Base-by-base conservation (phyloP, 92 coral and sea anemone species). In the Paragorgia papillata region DNA sequence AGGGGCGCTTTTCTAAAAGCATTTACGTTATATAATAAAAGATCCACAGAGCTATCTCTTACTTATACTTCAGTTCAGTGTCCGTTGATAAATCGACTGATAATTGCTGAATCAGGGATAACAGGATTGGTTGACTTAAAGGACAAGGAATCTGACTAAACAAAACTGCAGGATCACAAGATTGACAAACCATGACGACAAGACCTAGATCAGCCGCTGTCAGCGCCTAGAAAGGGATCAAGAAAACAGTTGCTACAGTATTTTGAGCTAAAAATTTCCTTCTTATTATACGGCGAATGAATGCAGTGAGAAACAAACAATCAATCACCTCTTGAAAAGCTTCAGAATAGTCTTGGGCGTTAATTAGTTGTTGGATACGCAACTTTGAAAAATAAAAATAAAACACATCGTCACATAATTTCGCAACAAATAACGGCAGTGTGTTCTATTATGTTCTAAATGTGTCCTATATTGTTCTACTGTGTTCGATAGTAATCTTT, bases 61-160 rank as follows among this genome's bases (percentile, higher is more conserved):
- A 93, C 98, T 88, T 90, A 84, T 94, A 86, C 55, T 94, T 94
- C 31, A 94, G 91, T 62, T 94, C 97, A 7, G 98, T 94, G 64
- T 90, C 75, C 28, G 89, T 22, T 21, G 96, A 81, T 63, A 94
- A 85, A 62, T 94, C 97, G 27, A 90, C 94, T 9, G 98, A 94
- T 33, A 94, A 83, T 63, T 94, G 98, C 55, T 94, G 98, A n/a
- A 94, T 94, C 55, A 94, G 84, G 29, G 98, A 94, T 37, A 94
- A 85, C 34, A 94, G 83, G 57, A 91, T 91, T 13, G 98, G 97
- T 70, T 90, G 98, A 20, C 82, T 78, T 34, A 94, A 55, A 3
- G 89, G 97, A 56, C 86, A 66, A 18, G 86, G 84, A 9, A 79
- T 29, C 84, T 87, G 89, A 15, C 88, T 78, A 69, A 90, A 94